These are phyloP conservation scores for Caerostris darwini DNA, from an alignment of 1,140 invertebrate species.

Conservation along the genomic window DNA sequence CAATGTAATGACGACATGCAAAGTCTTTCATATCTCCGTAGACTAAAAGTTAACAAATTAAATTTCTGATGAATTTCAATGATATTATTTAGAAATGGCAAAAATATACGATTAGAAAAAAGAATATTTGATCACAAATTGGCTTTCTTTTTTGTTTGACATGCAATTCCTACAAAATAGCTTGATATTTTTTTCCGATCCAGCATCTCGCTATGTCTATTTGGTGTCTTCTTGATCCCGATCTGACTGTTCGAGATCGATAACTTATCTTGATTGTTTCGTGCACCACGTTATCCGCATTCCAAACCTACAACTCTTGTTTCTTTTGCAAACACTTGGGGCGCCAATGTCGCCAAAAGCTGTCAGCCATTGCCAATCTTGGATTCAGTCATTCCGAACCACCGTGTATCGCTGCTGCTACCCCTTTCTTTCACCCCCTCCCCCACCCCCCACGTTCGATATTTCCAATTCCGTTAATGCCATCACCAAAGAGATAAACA, in stretches of 20 bases:
- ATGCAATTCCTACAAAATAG: too few relatives aligned
- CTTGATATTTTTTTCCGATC: too few relatives aligned
- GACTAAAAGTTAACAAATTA: too few relatives aligned
- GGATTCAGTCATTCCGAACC: slow-evolving; percentile 63
- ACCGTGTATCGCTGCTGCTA: slow-evolving; percentile 29
- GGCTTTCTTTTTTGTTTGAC: too few relatives aligned
- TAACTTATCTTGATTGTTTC: neutral
- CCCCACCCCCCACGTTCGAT: slow-evolving; percentile 53
- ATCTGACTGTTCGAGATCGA: slow-evolving; percentile 13
- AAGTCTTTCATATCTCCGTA: too few relatives aligned
- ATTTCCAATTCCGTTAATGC: slow-evolving; percentile 78
- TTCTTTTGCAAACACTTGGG: neutral
- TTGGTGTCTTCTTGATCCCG: neutral
- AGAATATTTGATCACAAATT: too few relatives aligned
- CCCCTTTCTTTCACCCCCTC: neutral
- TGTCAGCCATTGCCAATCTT: slow-evolving; percentile 68
- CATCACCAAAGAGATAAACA: slow-evolving; percentile 77
- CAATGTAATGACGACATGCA: too few relatives aligned
- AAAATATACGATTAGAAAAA: too few relatives aligned
- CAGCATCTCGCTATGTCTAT: neutral
- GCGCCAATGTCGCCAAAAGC: slow-evolving; percentile 71
- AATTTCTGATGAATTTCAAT: too few relatives aligned
- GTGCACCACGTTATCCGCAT: neutral
- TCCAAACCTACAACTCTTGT: neutral
- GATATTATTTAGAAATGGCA: too few relatives aligned